A percentile compares a stretch with the other conserved stretches of the same genome.
Evolutionary conservation across 1,140 invertebrate species (phyloP).

Genomic region (Hyles euphorbiae): DNA sequence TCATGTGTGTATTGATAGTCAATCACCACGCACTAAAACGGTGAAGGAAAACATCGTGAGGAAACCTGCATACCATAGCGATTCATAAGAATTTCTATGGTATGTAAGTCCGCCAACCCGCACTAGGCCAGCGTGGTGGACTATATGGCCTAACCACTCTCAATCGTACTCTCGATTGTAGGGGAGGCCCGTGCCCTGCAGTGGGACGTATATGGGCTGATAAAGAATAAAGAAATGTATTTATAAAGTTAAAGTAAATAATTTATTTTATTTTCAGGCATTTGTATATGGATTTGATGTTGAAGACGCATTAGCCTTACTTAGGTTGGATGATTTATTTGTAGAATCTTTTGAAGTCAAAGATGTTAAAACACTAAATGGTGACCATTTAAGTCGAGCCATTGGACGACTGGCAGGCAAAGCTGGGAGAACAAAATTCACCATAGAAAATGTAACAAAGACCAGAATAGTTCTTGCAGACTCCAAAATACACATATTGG

Average conservation of each 20-base stretch:
- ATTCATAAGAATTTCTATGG: too few species aligned
- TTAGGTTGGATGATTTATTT: conserved; percentile 98
- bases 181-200: too few species aligned
- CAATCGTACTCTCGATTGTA: too few species aligned
- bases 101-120: too few species aligned
- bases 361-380: conserved; percentile 97
- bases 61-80: too few species aligned
- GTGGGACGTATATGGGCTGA: too few species aligned
- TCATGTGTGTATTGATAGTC: too few species aligned
- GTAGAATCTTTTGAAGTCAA: conserved; percentile 98
- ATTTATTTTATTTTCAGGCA: conserved; percentile 76
- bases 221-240: too few species aligned
- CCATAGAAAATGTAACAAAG: conserved; percentile 99
- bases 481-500: conserved; percentile 97
- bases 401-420: conserved; percentile 98
- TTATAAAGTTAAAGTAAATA: conserved; percentile 1
- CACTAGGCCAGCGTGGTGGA: too few species aligned
- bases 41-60: too few species aligned
- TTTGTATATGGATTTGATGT: conserved; percentile 98
- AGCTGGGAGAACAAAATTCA: conserved; percentile 97
- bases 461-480: conserved; percentile 98
- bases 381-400: conserved; percentile 96
- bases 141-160: too few species aligned
- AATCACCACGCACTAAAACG: too few species aligned
- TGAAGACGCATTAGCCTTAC: conserved; percentile 95